Percentiles rank a stretch among this genome's conserved stretches.
Evolutionary conservation across 2,797 vertebrate genomes (phyloP).

Genomic region (Valencia hispanica): DNA sequence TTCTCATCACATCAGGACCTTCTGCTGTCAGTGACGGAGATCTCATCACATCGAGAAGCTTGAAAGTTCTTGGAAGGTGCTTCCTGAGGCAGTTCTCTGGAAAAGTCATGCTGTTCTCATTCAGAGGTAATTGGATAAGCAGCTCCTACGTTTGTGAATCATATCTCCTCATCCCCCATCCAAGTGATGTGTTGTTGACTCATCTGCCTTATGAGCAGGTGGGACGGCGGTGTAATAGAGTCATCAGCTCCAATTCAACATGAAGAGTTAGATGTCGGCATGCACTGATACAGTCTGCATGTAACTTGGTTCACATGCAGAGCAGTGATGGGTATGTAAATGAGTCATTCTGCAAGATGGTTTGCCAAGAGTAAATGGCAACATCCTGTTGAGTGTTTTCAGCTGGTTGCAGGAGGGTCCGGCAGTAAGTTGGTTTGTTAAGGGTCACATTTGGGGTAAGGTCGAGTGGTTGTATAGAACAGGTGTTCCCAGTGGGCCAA

Average conservation of each 20-base stretch:
- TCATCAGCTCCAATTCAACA: background rate
- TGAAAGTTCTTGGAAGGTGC: constrained; percentile 11
- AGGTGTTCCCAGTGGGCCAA: too few relatives aligned
- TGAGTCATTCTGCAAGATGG: too few relatives aligned
- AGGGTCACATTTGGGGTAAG: too few relatives aligned
- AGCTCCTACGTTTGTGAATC: constrained; percentile 23
- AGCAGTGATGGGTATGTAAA: too few relatives aligned
- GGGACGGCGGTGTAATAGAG: background rate
- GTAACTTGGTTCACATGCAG: too few relatives aligned
- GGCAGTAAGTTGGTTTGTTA: too few relatives aligned
- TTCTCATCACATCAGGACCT: background rate
- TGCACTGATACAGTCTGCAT: background rate
- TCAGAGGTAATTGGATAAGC: constrained; percentile 29
- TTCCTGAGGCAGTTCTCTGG: background rate
- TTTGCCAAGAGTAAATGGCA: too few relatives aligned
- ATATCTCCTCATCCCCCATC: constrained; percentile 15
- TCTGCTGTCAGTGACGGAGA: background rate
- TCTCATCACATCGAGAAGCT: background rate
- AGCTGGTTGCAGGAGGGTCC: too few relatives aligned
- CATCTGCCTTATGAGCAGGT: constrained; percentile 7
- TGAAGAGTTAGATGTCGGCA: background rate
- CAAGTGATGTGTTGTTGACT: constrained; percentile 20
- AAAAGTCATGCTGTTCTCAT: constrained; percentile 18
- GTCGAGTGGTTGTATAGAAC: too few relatives aligned
- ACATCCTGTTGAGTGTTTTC: too few relatives aligned